Conservation (phyloP, 1,140 invertebrate genomes). For the Tetranychus urticae region DNA sequence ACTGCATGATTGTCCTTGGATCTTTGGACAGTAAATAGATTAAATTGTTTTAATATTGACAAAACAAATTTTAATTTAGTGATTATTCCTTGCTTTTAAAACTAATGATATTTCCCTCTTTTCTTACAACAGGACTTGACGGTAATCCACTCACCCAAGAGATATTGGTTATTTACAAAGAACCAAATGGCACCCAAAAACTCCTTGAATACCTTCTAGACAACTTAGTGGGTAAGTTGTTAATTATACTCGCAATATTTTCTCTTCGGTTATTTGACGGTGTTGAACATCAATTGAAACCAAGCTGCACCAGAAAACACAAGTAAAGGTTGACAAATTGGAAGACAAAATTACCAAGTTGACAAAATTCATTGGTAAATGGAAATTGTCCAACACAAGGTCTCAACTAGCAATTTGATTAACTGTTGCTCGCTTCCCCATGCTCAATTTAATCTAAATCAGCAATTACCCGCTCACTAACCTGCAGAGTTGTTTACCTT, state of each 20-base stretch:
- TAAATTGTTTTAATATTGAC: neutral
- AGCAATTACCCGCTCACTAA: too few species aligned
- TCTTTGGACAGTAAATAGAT: neutral
- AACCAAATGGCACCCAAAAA: constrained; percentile 76
- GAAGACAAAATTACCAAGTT: too few species aligned
- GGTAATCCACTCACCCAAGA: constrained; percentile 86
- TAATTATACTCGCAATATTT: neutral
- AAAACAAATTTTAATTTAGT: constrained; percentile 2
- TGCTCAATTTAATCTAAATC: too few species aligned
- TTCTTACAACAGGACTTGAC: constrained; percentile 41
- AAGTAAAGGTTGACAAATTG: too few species aligned
- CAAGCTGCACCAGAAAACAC: too few species aligned
- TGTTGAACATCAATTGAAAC: too few species aligned
- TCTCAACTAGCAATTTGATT: too few species aligned
- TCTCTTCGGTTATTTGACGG: too few species aligned
- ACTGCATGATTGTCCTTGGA: neutral
- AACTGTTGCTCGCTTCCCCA: too few species aligned
- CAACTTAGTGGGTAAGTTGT: constrained; percentile 57
- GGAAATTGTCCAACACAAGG: too few species aligned
- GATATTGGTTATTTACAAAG: constrained; percentile 66
- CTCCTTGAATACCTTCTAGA: constrained; percentile 78
- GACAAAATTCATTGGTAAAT: too few species aligned
- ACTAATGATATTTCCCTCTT: neutral
- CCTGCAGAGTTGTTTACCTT: too few species aligned
- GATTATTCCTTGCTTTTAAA: neutral